Conservation (phyloP, 1,140 invertebrate genomes). For the Arctopsyche grandis region DNA sequence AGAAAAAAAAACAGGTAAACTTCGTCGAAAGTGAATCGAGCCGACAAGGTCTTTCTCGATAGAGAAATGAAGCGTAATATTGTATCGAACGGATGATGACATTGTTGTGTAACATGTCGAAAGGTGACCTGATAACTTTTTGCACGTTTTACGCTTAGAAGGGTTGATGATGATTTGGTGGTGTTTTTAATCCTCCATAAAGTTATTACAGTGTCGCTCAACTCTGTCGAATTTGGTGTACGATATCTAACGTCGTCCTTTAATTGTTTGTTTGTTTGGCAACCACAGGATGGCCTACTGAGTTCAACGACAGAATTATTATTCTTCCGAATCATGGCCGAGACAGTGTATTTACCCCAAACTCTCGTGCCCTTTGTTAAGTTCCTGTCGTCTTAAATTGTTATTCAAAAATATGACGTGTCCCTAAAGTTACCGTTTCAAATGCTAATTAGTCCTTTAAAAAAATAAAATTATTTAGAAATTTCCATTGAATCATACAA, state of each 20-base stretch:
- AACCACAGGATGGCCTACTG: background rate
- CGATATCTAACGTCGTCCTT: background rate
- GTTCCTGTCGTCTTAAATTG: background rate
- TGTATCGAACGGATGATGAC: background rate
- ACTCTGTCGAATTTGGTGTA: too few species aligned
- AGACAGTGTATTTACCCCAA: slow-evolving; percentile 6
- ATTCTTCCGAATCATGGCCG: slow-evolving; percentile 8
- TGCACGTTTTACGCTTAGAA: too few species aligned
- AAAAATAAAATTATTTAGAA: too few species aligned
- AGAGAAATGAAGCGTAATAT: background rate
- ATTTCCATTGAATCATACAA: too few species aligned
- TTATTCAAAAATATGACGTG: too few species aligned
- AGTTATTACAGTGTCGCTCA: too few species aligned
- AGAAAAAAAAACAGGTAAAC: background rate
- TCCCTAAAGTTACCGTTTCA: too few species aligned
- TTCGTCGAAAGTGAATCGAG: slow-evolving; percentile 16
- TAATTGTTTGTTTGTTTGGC: background rate
- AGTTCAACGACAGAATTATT: slow-evolving; percentile 14
- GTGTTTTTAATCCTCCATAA: too few species aligned
- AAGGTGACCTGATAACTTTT: too few species aligned
- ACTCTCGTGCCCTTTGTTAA: background rate
- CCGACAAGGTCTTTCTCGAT: slow-evolving; percentile 15
- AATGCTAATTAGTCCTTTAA: too few species aligned
- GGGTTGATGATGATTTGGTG: too few species aligned
- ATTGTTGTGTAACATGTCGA: background rate